Percentiles rank a stretch among this genome's conserved stretches.
phyloP scores from a whole-genome alignment of 1,140 invertebrate genomes.

The Neotoxoptera formosana region DNA sequence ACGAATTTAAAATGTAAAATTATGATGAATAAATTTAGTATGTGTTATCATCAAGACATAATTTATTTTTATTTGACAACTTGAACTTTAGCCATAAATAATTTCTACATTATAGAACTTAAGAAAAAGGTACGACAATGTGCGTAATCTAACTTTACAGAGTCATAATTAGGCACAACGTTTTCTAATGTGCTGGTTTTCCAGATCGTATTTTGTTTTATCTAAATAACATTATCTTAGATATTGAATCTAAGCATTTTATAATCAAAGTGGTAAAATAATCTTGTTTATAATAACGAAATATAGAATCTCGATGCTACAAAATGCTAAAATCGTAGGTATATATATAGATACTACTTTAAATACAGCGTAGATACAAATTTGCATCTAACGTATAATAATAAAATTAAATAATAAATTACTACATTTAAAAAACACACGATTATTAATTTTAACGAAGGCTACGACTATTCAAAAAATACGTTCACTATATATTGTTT shows the following conservation, averaged over 20 bases:
- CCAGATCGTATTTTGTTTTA: neutral
- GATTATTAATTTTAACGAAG: neutral
- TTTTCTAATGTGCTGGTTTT: no score
- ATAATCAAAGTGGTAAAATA: neutral
- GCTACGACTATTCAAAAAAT: neutral
- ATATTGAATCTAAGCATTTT: neutral
- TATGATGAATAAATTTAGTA: no score
- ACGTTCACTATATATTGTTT: no score
- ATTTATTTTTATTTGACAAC: neutral
- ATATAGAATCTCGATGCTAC: neutral
- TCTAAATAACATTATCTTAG: neutral
- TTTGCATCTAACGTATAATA: no score
- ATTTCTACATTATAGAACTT: neutral
- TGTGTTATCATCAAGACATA: no score
- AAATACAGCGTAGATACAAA: no score
- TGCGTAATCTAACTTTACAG: no score
- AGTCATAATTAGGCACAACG: no score
- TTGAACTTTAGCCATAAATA: neutral
- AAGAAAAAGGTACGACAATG: neutral
- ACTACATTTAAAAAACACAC: neutral
- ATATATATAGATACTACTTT: no score
- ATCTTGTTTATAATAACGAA: neutral
- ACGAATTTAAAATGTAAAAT: no score
- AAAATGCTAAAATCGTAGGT: neutral
- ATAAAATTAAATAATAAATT: no score